Conservation (phyloP, 2,888 invertebrate species). For the Chorisops tibialis region DNA sequence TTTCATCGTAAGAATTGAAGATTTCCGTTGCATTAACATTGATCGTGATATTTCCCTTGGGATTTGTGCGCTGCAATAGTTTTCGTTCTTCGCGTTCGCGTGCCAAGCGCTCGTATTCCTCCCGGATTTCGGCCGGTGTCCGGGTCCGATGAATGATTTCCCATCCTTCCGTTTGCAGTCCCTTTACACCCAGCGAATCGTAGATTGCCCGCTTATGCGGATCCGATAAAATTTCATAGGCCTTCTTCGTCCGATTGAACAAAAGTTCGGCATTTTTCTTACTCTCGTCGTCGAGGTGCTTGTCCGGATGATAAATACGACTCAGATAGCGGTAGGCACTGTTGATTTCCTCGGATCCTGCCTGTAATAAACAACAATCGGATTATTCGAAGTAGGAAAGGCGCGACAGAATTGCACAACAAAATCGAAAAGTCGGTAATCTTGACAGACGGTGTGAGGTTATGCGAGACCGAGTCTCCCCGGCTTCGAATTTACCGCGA, state of each 20-base stretch:
- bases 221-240: constrained; percentile 93
- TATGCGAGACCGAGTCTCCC: constrained; percentile 2
- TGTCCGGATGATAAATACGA: constrained; percentile 94
- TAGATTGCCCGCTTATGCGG: constrained; percentile 93
- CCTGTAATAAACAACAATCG: constrained; percentile 58
- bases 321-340: constrained; percentile 90
- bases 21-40: constrained; percentile 91
- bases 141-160: constrained; percentile 87
- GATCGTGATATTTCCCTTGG: constrained; percentile 80
- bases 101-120: constrained; percentile 89
- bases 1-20: constrained; percentile 80
- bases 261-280: constrained; percentile 88
- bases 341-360: constrained; percentile 86
- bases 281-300: constrained; percentile 78
- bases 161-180: constrained; percentile 93
- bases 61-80: constrained; percentile 87
- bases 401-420: constrained; percentile 13
- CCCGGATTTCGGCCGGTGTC: constrained; percentile 92
- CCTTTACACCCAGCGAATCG: constrained; percentile 82
- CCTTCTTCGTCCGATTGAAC: constrained; percentile 89
- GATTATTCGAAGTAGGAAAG: too few species aligned
- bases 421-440: constrained; percentile 11
- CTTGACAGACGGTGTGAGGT: constrained; percentile 11
- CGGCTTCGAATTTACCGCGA: not conserved
- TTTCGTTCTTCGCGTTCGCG: constrained; percentile 82